Evolutionary conservation across 35 echinoderm and acorn worm species (phyloP).

Genomic region (Anneissia japonica): DNA sequence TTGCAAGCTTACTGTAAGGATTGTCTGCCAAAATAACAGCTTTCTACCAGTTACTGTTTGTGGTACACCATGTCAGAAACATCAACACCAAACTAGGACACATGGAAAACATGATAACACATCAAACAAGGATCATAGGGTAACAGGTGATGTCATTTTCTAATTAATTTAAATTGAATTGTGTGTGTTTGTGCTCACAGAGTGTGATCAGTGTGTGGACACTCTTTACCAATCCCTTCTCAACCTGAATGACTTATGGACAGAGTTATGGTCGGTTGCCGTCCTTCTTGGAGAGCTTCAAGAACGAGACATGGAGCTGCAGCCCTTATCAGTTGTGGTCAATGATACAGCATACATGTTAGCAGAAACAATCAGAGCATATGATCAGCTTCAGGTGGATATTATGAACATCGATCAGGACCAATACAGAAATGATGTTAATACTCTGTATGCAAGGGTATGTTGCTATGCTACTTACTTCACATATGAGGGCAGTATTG

Average conservation of each 20-base stretch:
- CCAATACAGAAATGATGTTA: background rate
- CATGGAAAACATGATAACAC: too few relatives aligned
- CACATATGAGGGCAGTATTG: background rate
- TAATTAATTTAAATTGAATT: background rate
- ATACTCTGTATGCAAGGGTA: background rate
- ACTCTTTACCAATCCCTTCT: constrained; percentile 55
- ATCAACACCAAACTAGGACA: too few relatives aligned
- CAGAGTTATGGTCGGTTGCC: constrained; percentile 18
- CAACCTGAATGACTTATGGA: constrained; percentile 34
- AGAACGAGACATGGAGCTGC: constrained; percentile 39
- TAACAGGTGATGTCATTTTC: background rate
- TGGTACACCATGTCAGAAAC: too few relatives aligned
- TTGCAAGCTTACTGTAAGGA: background rate
- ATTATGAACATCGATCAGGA: background rate
- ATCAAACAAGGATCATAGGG: too few relatives aligned
- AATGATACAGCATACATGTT: constrained; percentile 21
- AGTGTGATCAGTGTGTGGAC: constrained; percentile 85
- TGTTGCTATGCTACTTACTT: background rate
- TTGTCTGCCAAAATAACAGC: background rate
- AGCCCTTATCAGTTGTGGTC: constrained; percentile 14
- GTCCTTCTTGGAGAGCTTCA: constrained; percentile 41
- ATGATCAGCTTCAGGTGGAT: background rate
- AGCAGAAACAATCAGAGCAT: background rate
- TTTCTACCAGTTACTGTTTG: constrained; percentile 9
- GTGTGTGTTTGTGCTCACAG: background rate